Percentiles rank a stretch among this genome's conserved stretches.
Evolutionary conservation across 2,113 vertebrate genomes (phyloP).

Genomic region (Lophochroa leadbeateri): DNA sequence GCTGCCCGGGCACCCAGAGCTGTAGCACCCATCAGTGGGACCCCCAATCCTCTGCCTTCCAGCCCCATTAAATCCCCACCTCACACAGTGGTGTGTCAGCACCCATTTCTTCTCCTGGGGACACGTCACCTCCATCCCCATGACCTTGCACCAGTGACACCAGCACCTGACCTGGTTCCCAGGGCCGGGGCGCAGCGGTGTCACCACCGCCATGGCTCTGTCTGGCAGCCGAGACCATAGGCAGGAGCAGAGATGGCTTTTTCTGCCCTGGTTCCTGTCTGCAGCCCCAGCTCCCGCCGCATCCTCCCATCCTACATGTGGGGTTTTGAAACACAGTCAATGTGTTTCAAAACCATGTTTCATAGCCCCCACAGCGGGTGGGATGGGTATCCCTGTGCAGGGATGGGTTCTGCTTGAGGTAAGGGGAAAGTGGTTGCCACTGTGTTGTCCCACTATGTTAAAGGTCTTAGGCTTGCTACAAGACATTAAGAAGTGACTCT

Average conservation of each 20-base stretch:
- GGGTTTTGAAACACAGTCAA: background rate
- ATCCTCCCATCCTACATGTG: background rate
- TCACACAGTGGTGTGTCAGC: rapidly evolving
- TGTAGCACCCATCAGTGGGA: background rate
- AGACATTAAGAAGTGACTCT: background rate
- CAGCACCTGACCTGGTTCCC: background rate
- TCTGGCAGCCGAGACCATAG: background rate
- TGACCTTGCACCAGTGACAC: background rate
- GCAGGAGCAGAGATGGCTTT: background rate
- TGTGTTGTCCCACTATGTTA: rapidly evolving
- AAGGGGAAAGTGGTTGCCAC: rapidly evolving
- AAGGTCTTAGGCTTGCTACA: background rate
- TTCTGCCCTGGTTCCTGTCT: background rate
- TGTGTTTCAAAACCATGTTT: background rate
- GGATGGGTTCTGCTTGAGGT: rapidly evolving
- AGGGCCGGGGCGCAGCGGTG: rapidly evolving
- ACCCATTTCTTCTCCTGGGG: background rate
- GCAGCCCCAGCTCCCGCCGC: background rate
- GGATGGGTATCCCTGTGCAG: background rate
- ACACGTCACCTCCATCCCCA: background rate
- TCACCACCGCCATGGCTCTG: rapidly evolving
- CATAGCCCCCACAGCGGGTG: rapidly evolving
- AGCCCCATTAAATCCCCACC: background rate
- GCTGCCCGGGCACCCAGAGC: background rate
- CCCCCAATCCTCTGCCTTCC: background rate